Percentiles rank a stretch among this genome's conserved stretches.
phyloP scores from a whole-genome alignment of 2,888 invertebrate species.

The Drosophila histrio region DNA sequence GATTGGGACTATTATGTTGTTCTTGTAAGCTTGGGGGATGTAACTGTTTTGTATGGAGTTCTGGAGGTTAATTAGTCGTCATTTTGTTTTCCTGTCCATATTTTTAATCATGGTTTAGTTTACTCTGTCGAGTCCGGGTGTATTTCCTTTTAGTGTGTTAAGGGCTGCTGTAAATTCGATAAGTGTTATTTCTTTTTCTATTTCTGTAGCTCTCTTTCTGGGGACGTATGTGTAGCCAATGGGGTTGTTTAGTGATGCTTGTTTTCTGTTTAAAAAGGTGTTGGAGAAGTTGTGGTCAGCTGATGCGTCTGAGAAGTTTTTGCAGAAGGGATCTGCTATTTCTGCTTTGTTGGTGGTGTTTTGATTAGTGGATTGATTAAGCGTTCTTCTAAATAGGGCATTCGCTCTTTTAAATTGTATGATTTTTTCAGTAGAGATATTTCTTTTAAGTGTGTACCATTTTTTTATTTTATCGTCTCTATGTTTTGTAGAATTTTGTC shows the following conservation, averaged over 20 bases:
- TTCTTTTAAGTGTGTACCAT: constrained; percentile 22
- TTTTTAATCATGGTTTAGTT: constrained; percentile 6
- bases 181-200: constrained; percentile 1
- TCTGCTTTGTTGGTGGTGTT: not conserved
- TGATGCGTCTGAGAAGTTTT: constrained; percentile 1
- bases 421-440: constrained; percentile 19
- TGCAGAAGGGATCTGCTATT: not conserved
- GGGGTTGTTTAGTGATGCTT: not conserved
- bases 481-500: not conserved
- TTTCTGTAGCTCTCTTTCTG: constrained; percentile 7
- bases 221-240: not conserved
- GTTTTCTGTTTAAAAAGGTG: constrained; percentile 13
- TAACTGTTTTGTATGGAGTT: not conserved
- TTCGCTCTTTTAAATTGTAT: constrained; percentile 15
- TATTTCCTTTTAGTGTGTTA: constrained; percentile 10
- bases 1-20: too few relatives aligned
- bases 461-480: constrained; percentile 14
- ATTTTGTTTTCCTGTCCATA: not conserved
- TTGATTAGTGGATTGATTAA: too few relatives aligned
- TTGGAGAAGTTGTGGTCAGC: constrained; percentile 6
- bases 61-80: not conserved
- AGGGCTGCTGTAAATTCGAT: constrained; percentile 6
- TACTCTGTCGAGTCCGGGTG: constrained; percentile 12
- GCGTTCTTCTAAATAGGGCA: constrained; percentile 10
- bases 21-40: too few relatives aligned